Base-by-base conservation (phyloP, 2,888 invertebrate genomes). In the Nephrocerus scutellatus region DNA sequence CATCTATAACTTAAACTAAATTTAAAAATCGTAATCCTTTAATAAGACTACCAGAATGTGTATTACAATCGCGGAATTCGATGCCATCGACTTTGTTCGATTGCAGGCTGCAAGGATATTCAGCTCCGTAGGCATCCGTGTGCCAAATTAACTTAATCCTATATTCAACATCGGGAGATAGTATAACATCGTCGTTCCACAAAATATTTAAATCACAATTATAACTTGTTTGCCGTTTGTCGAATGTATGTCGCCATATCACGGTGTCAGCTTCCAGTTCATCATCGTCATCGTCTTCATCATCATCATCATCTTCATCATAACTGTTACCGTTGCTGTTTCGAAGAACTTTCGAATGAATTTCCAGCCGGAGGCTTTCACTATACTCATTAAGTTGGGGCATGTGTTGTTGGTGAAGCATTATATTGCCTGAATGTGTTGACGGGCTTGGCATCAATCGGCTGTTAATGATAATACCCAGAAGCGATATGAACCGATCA, bases 81-180 rank as follows among this genome's bases (percentile, higher is more conserved):
- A 68, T 57, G 6, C 62, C 62, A 31, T 60, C 59, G 5, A 53
- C 59, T 13, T 51, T 38, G 21, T 59, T 54, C 12, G 66, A 64
- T 28, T 59, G 62, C 19, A 68, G 48, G 39, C 63, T 63, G 23
- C 63, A 62, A 2, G 69, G 68, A 49, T 68, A 69, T 40, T 68
- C 69, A 0, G 64, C 63, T 2, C 63, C 65, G 40, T 53, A 63
- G 8, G 62, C 54, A 22, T 53, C 51, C 10, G 50, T 36, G 21
- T 56, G 54, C 69, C 69, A 68, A 29, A 52, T 49, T 3, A 68
- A 34, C 44, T 60, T 62, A 5, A 69, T 50, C 19, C 58, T 46
- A 43, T 68, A 68, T 20, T 56, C 53, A 8, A 59, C 49, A 46
- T 65, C 62, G 3, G 67, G 63, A 3, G 60, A 57, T 4, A 68